These are phyloP conservation scores for Mycalesis mineus DNA, from an alignment of 2,888 invertebrate genomes.

Conservation along the genomic window DNA sequence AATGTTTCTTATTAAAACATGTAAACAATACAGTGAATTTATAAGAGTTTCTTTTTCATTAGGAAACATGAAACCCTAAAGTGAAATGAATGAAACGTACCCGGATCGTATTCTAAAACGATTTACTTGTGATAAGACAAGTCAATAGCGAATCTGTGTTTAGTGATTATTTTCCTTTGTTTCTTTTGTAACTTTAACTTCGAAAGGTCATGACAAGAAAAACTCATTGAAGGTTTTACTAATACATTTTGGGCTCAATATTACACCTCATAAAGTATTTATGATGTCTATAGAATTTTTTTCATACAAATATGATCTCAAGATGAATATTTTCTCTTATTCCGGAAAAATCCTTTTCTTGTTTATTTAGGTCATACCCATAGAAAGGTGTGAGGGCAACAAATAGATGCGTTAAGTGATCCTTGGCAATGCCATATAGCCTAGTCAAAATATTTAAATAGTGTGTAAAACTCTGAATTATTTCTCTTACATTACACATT, in stretches of 20 bases:
- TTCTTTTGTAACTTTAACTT: slow-evolving; percentile 1
- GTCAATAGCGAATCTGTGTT: neutral
- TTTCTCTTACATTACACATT: too few species aligned
- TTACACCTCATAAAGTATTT: neutral
- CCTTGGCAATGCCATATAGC: too few species aligned
- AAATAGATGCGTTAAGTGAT: too few species aligned
- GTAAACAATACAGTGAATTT: too few species aligned
- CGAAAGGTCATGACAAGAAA: neutral
- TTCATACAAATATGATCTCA: too few species aligned
- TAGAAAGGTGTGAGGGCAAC: too few species aligned
- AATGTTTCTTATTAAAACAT: too few species aligned
- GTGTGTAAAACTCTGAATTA: too few species aligned
- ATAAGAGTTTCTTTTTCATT: too few species aligned
- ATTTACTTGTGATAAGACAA: neutral
- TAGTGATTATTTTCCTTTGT: neutral
- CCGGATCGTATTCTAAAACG: neutral
- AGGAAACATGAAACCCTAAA: neutral
- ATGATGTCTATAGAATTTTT: neutral
- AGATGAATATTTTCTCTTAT: neutral
- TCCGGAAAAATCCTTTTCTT: neutral
- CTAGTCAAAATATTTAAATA: too few species aligned
- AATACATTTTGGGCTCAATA: neutral
- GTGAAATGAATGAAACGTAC: neutral
- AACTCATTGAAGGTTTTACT: neutral
- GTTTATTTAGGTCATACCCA: neutral